Evolutionary conservation across 2,113 vertebrate species (phyloP).

Genomic region (Dipodomys ordii): DNA sequence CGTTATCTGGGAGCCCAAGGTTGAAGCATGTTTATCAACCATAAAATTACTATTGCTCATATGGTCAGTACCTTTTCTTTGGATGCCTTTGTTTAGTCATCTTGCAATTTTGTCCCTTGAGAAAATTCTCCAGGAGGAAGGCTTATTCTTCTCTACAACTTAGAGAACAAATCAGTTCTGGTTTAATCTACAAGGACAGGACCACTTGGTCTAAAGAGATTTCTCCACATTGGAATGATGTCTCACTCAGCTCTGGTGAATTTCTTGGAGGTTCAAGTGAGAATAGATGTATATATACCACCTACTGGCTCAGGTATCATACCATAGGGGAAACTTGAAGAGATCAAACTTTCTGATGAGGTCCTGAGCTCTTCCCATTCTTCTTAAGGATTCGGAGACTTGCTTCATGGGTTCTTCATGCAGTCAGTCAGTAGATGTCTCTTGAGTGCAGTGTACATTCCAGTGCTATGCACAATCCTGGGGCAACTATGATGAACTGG

Average conservation of each 20-base stretch:
- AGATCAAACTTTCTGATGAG: background rate
- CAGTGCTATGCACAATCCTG: background rate
- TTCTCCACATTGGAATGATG: background rate
- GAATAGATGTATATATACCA: background rate
- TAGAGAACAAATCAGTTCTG: background rate
- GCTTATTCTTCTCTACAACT: background rate
- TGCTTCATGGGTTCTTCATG: background rate
- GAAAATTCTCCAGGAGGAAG: constrained; percentile 13
- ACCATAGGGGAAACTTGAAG: background rate
- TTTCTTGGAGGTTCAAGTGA: background rate
- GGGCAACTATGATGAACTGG: background rate
- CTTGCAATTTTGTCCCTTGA: background rate
- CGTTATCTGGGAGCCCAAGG: constrained; percentile 69
- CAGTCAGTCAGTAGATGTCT: background rate
- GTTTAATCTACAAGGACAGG: background rate
- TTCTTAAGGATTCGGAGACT: constrained; percentile 8
- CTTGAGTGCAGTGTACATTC: background rate
- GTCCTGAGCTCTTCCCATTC: background rate
- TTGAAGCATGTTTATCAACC: constrained; percentile 63
- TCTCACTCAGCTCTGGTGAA: constrained; percentile 1
- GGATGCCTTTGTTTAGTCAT: constrained; percentile 1
- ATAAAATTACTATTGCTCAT: constrained; percentile 67
- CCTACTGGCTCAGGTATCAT: background rate
- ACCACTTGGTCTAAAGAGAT: constrained; percentile 4
- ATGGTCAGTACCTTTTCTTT: constrained; percentile 54